phyloP scores from a whole-genome alignment of 2,888 invertebrate genomes.

The Polyommatus icarus region DNA sequence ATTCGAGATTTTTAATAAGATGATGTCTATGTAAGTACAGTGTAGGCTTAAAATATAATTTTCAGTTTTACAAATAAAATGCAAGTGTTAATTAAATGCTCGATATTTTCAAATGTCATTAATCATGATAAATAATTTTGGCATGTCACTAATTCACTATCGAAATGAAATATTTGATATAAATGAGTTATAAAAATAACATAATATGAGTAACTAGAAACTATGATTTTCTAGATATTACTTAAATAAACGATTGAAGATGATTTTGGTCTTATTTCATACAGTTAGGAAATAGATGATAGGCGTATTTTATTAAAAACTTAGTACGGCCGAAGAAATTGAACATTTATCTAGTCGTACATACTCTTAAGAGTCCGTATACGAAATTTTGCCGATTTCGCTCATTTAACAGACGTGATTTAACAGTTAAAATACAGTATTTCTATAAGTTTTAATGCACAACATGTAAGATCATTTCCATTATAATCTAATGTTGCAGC shows the following conservation, averaged over 20 bases:
- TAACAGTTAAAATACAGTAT: too few relatives aligned
- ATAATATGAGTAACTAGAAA: not conserved
- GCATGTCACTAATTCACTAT: not conserved
- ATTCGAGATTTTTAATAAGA: not conserved
- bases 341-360: not conserved
- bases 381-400: too few relatives aligned
- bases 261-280: not conserved
- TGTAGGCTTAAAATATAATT: not conserved
- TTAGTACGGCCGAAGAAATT: not conserved
- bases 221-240: not conserved
- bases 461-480: too few relatives aligned
- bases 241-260: not conserved
- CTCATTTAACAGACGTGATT: too few relatives aligned
- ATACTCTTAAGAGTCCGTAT: too few relatives aligned
- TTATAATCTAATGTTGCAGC: too few relatives aligned
- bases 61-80: slow-evolving; percentile 5
- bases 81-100: slow-evolving; percentile 10
- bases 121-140: too few relatives aligned
- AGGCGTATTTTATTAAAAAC: not conserved
- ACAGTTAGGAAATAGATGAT: not conserved
- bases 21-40: slow-evolving; percentile 25
- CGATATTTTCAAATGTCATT: not conserved
- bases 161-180: not conserved
- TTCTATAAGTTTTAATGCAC: too few relatives aligned
- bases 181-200: not conserved